Base-by-base conservation (phyloP, 2,113 vertebrate genomes). In the Coregonus clupeaformis region DNA sequence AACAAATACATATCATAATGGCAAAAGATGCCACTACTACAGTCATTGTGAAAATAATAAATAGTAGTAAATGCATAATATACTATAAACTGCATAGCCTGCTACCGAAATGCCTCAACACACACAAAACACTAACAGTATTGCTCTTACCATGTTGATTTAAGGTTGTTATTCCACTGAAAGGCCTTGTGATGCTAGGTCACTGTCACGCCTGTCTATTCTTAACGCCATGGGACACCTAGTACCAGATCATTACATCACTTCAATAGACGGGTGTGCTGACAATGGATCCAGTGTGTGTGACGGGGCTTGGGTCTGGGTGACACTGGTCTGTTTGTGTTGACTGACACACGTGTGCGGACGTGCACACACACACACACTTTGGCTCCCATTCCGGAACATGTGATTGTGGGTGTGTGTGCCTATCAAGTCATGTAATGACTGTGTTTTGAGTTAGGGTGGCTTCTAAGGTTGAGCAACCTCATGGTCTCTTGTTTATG, bases 201-300 rank as follows among this genome's bases (percentile, higher is more conserved):
- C 47, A 52, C 14, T 52, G 74, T 60, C 70, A 62, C 24, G 6
- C 77, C 64, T 13, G 65, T 32, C 4, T 60, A 29, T 12, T 64
- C 4, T 59, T 73, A 6, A 67, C 32, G 68, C 49, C 29, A 13
- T 45, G 60, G 80, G 82, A 79, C 90, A 87, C 86, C 87, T 86
- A 20, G 88, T 79, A 92, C 90, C 20, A 68, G 42, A 24, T 57
- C 72, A 59, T 85, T 85, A 91, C 74, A 80, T 89, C 87, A 90
- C 73, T 80, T 71, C 52, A 70, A 14, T 62, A 67, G 47, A 3
- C 6, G 13, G 60, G 57, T 3, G 42, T 36, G 68, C 25, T 75
- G 72, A 91, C 89, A 91, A 91, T 82, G 70, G 84, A 57, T 71
- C 76, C 6, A 65, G 82, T 92, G 88, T 90, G 75, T 77, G 76